Conservation (phyloP, 2,113 vertebrate species). For the Brachyhypopomus occidentalis region DNA sequence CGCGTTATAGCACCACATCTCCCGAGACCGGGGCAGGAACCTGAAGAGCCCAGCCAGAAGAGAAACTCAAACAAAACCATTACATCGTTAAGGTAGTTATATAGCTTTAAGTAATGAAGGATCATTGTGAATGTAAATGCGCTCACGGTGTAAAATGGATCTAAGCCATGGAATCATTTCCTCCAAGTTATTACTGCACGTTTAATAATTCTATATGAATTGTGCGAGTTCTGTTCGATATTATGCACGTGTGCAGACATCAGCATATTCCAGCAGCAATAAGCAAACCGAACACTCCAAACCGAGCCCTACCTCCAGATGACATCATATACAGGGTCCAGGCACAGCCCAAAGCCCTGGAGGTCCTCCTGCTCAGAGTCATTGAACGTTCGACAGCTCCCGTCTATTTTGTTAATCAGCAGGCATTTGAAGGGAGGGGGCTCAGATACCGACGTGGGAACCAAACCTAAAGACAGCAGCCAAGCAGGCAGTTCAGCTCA, state of each 20-base stretch:
- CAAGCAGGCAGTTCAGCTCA: neutral
- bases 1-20: slow-evolving; percentile 97
- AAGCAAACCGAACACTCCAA: neutral
- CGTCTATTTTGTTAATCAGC: slow-evolving; percentile 98
- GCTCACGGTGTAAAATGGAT: neutral
- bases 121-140: neutral
- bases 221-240: neutral
- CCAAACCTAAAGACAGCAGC: slow-evolving; percentile 77
- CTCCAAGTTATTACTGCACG: neutral
- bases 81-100: neutral
- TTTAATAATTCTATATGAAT: neutral
- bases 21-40: slow-evolving; percentile 85
- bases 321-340: slow-evolving; percentile 98
- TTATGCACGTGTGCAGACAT: neutral
- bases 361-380: slow-evolving; percentile 98
- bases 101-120: neutral
- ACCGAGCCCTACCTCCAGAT: slow-evolving; percentile 88
- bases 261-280: neutral
- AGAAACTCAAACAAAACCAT: neutral
- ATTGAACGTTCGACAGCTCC: slow-evolving; percentile 98
- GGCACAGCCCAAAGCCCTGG: slow-evolving; percentile 94
- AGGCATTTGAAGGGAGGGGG: slow-evolving; percentile 97
- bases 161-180: too few relatives aligned
- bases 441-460: slow-evolving; percentile 92
- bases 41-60: slow-evolving; percentile 65